phyloP scores from a whole-genome alignment of 1,140 invertebrate species.

The Gonioctena quinquepunctata region DNA sequence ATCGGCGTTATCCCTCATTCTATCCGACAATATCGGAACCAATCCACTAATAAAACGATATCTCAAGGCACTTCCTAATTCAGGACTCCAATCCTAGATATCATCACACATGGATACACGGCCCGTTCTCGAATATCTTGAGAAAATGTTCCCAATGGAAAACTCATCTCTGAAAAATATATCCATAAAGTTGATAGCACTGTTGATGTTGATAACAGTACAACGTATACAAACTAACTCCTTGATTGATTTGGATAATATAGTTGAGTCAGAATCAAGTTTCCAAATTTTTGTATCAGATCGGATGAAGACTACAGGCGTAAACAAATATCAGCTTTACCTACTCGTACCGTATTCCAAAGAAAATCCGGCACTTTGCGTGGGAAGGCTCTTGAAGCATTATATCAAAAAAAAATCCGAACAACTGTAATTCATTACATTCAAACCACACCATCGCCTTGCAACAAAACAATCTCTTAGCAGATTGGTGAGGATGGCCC shows the following conservation, averaged over 20 bases:
- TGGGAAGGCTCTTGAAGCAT: slow-evolving; percentile 10
- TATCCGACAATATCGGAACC: not conserved
- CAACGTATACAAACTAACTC: slow-evolving; percentile 22
- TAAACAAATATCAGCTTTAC: not conserved
- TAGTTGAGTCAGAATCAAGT: not conserved
- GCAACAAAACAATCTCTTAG: slow-evolving; percentile 33
- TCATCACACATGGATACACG: not conserved
- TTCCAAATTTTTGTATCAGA: not conserved
- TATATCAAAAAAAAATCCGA: not conserved
- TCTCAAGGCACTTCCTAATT: not conserved
- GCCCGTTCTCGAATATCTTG: not conserved
- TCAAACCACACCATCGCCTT: slow-evolving; percentile 16
- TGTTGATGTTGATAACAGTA: slow-evolving; percentile 28
- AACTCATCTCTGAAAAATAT: not conserved
- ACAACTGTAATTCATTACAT: not conserved
- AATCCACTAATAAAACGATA: not conserved
- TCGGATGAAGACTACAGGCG: not conserved
- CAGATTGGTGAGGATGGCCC: slow-evolving; percentile 30
- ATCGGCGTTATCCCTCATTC: not conserved
- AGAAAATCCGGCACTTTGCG: not conserved
- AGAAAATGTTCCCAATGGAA: not conserved
- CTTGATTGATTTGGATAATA: not conserved
- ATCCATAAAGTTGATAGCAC: slow-evolving; percentile 21
- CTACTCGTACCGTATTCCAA: not conserved
- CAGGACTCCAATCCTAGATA: not conserved